Evolutionary conservation across 1,140 invertebrate species (phyloP).

Genomic region (Zelostemma sp.): DNA sequence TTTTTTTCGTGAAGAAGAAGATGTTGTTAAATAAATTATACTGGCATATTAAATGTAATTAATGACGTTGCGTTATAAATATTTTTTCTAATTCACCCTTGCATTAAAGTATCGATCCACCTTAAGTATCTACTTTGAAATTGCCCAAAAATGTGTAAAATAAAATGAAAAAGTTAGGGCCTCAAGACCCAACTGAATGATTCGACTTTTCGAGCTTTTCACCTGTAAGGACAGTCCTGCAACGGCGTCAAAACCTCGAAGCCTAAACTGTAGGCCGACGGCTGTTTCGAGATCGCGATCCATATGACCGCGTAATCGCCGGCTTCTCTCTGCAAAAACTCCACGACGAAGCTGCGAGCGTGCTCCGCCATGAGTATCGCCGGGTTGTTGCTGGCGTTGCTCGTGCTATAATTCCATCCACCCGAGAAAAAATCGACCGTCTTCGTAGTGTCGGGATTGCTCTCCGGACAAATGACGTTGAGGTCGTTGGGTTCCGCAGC

Average conservation of each 20-base stretch:
- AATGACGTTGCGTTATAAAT: no score
- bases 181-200: no score
- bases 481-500: slow-evolving; percentile 73
- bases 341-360: slow-evolving; percentile 78
- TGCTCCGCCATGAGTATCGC: slow-evolving; percentile 70
- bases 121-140: no score
- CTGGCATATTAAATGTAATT: no score
- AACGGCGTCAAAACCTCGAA: slow-evolving; percentile 72
- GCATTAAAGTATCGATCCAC: no score
- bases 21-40: no score
- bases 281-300: slow-evolving; percentile 83
- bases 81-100: no score
- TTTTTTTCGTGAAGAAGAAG: no score
- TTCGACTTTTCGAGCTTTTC: no score
- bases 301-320: slow-evolving; percentile 81
- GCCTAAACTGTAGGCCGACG: slow-evolving; percentile 60
- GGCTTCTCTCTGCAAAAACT: slow-evolving; percentile 78
- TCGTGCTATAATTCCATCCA: slow-evolving; percentile 75
- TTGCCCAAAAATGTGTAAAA: no score
- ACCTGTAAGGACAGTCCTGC: slow-evolving; percentile 80
- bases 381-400: slow-evolving; percentile 35
- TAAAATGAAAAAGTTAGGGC: no score
- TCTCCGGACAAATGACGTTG: slow-evolving; percentile 77
- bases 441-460: slow-evolving; percentile 43
- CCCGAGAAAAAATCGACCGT: slow-evolving; percentile 81